Evolutionary conservation across 2,797 vertebrate genomes (phyloP).

Genomic region (Neoniphon sammara): DNA sequence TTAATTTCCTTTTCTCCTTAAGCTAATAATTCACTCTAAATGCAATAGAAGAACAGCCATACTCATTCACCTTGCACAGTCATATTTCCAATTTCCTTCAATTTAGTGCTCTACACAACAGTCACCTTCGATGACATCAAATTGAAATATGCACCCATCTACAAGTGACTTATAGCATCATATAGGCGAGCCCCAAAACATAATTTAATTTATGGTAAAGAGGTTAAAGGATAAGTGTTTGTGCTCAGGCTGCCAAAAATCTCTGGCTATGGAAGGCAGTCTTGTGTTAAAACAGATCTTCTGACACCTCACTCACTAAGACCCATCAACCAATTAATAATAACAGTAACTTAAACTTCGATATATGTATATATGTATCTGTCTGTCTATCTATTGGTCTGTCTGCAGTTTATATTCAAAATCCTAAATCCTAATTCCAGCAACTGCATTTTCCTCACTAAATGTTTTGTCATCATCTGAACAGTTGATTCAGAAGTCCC

Average conservation of each 20-base stretch:
- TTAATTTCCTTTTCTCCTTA: slow-evolving; percentile 8
- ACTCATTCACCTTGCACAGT: slow-evolving; percentile 20
- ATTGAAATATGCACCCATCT: neutral
- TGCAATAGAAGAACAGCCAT: slow-evolving; percentile 9
- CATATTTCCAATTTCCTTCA: slow-evolving; percentile 25
- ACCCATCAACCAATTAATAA: slow-evolving; percentile 1
- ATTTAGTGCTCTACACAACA: slow-evolving; percentile 12
- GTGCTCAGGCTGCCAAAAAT: slow-evolving; percentile 29
- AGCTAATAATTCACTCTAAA: neutral
- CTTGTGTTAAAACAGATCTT: neutral
- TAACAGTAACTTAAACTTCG: too few relatives aligned
- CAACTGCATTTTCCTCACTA: too few relatives aligned
- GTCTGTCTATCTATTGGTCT: too few relatives aligned
- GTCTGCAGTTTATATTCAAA: too few relatives aligned
- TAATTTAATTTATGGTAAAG: slow-evolving; percentile 23
- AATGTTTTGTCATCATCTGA: too few relatives aligned
- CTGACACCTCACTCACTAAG: neutral
- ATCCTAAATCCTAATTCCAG: too few relatives aligned
- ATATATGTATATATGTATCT: too few relatives aligned
- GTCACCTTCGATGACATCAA: slow-evolving; percentile 20
- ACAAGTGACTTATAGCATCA: slow-evolving; percentile 27
- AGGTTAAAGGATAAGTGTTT: slow-evolving; percentile 21
- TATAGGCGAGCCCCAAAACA: neutral
- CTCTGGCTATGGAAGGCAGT: neutral
- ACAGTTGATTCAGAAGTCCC: too few relatives aligned